Conservation (phyloP, 2,888 invertebrate species). For the Coenonympha arcania region DNA sequence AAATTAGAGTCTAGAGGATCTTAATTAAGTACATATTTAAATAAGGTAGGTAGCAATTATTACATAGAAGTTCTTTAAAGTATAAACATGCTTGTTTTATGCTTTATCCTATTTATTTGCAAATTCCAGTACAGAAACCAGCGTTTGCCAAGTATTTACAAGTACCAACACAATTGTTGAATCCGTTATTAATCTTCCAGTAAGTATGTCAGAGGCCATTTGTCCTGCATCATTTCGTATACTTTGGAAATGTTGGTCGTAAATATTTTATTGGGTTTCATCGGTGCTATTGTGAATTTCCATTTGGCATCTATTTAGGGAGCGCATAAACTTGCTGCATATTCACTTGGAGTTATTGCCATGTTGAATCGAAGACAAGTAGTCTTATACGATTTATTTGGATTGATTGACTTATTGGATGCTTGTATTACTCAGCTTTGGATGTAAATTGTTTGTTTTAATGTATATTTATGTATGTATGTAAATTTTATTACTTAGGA, state of each 20-base stretch:
- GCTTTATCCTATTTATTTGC: too few relatives aligned
- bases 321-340: conserved; percentile 32
- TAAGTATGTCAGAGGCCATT: conserved; percentile 12
- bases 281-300: conserved; percentile 44
- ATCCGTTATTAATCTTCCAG: conserved; percentile 11
- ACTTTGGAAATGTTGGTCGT: conserved; percentile 46
- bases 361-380: conserved; percentile 7
- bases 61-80: too few relatives aligned
- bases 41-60: too few relatives aligned
- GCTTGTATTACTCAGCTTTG: background rate
- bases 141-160: conserved; percentile 11
- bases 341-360: conserved; percentile 15
- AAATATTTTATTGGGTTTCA: conserved; percentile 51
- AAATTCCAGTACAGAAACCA: too few relatives aligned
- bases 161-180: conserved; percentile 10
- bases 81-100: too few relatives aligned
- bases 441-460: background rate
- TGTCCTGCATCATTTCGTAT: conserved; percentile 27
- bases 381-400: conserved; percentile 3
- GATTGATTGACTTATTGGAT: conserved; percentile 8
- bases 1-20: too few relatives aligned
- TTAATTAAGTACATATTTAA: too few relatives aligned
- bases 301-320: conserved; percentile 41
- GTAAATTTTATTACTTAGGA: background rate
- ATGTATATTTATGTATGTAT: background rate